Base-by-base conservation (phyloP, 2,888 invertebrate genomes). In the Apeira syringaria region DNA sequence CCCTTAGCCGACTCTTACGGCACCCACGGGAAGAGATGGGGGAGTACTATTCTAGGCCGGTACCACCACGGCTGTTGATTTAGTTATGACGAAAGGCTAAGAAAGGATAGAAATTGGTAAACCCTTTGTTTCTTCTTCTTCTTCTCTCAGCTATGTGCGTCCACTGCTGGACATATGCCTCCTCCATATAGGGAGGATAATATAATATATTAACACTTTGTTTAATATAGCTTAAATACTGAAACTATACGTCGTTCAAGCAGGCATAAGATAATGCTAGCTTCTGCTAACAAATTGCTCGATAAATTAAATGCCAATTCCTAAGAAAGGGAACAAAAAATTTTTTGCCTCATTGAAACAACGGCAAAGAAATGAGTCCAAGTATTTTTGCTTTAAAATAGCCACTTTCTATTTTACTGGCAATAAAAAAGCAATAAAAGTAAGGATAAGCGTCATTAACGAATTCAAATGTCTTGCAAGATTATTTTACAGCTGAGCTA, bases 371-470 rank as follows among this genome's bases (percentile, higher is more conserved):
- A 42, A 47, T 25, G 30, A 29, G 25, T 13, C 18, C 10, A 25
- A 32, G 39, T 44, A 42, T 42, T 46, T 46, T 22, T 24, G 25
- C 34, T 26, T 28, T 31, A 40, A 40, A 43, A 38, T 45, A 43
- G 41, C 39, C 39, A 35, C 39, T 50, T 35, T 43, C 33, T 41
- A 38, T 24, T 53, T 49, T 43, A 49, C 49, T 42, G 38, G 47
- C 49, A 50, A 47, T 56, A 53, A 56, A 56, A 53, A 41, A 31
- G 45, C 20, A 47, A 47, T 56, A 45, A 56, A 56, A 51, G 40
- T 47, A 43, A 41, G 38, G 45, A 43, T 56, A 53, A 47, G 43
- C 39, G 41, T 41, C 42, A 41, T 50, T 53, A 56, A 42, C 47
- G 46, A 50, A 53, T 53, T 49, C 35, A 37, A 53, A 56, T 53